Percentiles rank a stretch among this genome's conserved stretches.
Conservation (phyloP, 2,113 vertebrate species). For the Meriones unguiculatus region DNA sequence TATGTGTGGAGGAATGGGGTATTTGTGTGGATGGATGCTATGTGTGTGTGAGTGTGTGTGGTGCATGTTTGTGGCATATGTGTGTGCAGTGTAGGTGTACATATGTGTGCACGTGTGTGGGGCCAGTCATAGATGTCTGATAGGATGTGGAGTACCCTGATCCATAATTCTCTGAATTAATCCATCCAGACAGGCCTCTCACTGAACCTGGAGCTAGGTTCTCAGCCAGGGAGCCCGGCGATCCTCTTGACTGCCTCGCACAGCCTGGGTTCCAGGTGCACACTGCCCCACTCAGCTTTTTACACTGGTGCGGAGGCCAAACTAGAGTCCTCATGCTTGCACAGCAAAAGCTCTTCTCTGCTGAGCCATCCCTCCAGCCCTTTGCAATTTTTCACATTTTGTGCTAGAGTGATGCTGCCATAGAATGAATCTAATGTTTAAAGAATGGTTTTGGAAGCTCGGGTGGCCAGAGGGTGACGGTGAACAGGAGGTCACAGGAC, state of each 20-base stretch:
- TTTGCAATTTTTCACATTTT: background rate
- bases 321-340: background rate
- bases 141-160: background rate
- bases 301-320: background rate
- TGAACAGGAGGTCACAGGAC: background rate
- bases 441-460: rapidly evolving
- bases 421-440: background rate
- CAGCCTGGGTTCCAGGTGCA: background rate
- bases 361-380: background rate
- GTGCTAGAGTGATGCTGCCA: background rate
- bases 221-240: background rate
- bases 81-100: background rate
- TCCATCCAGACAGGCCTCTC: background rate
- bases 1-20: background rate
- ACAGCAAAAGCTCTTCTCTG: too few relatives aligned
- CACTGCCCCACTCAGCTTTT: background rate
- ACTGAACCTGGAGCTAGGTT: background rate
- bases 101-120: too few relatives aligned
- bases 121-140: background rate
- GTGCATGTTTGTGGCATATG: background rate
- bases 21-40: background rate
- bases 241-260: background rate
- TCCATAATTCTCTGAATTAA: background rate
- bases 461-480: background rate
- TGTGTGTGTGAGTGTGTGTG: background rate